Evolutionary conservation across 2,797 vertebrate species (phyloP), one percentile per base, ranked within the genome.

Genomic region (Karalla daura): DNA sequence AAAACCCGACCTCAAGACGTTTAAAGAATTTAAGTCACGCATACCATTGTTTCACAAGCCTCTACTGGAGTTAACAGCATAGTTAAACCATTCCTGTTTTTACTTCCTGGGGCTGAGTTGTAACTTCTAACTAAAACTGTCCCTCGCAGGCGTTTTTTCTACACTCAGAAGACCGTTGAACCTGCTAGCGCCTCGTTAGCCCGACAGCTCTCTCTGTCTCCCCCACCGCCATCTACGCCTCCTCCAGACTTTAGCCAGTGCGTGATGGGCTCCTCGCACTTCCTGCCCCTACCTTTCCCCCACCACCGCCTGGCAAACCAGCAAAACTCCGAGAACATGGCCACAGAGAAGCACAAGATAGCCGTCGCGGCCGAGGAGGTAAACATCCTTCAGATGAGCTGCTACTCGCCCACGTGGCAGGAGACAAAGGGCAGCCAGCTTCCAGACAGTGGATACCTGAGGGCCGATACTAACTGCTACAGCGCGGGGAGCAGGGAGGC

Each of bases 241-340:
- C 96, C 95, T 0, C 96, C 96, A 0, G 95, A 95, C 81, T 98
- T 99, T 65, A 95, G 71, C 74, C 96, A 97, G 70, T 97, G 96
- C 47, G 70, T 98, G 44, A 91, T 86, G 0, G 90, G 83, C 25
- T 82, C 91, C 2, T 75, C 92, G 0, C 90, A 90, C 49, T 88
- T 89, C 66, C 76, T 96, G 80, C 84, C 91, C 27, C 90, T 87
- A 11, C 91, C 95, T 3, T 98, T 97, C 87, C 95, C 92, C 78
- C 92, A 94, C 88, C 95, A 94, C 47, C 60, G 70, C 0, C 47
- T 95, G 80, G 96, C 93, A 0, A 91, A 93, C 58, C 95, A 95
- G 65, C 97, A 98, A 75, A 99, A 98, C 86, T 96, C 95, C 0
- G 95, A 92, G 60, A 96, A 97, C 86, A 93, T 96, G 33, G 95